These are phyloP conservation scores for Encarsia formosa DNA, from an alignment of 2,888 invertebrate species.

Conservation along the genomic window DNA sequence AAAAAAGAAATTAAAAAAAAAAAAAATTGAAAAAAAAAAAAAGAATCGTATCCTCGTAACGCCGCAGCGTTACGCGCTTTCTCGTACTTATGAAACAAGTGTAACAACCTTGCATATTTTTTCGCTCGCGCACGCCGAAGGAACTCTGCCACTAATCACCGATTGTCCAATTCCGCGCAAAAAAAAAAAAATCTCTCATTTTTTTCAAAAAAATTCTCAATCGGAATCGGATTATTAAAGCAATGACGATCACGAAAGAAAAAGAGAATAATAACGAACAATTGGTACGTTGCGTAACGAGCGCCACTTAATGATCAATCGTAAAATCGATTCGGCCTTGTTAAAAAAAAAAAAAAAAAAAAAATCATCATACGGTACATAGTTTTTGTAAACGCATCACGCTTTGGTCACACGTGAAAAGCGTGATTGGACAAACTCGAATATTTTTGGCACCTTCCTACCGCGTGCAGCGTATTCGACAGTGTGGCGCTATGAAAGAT, in stretches of 20 bases:
- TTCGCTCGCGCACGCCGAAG: conserved; percentile 1
- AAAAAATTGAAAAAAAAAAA: not conserved
- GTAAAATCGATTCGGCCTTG: conserved; percentile 2
- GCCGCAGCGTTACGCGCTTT: conserved; percentile 22
- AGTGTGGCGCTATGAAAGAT: not conserved
- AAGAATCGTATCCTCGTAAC: conserved; percentile 14
- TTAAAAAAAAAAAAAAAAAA: not conserved
- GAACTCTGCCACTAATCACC: not conserved
- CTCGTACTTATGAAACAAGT: conserved; percentile 24
- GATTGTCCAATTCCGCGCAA: conserved; percentile 2
- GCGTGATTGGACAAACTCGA: conserved; percentile 2
- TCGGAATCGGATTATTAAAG: too few relatives aligned
- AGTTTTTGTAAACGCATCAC: conserved; percentile 3
- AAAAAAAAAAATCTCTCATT: too few relatives aligned
- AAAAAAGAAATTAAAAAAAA: not conserved
- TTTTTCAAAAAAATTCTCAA: too few relatives aligned
- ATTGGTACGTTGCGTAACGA: conserved; percentile 10
- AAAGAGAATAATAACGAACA: not conserved
- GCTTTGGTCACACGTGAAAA: conserved; percentile 3
- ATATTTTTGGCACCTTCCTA: too few relatives aligned
- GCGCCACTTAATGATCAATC: conserved; percentile 1
- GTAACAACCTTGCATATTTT: conserved; percentile 15
- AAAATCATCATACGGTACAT: not conserved
- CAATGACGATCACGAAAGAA: not conserved
- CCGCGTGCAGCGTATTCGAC: too few relatives aligned